Evolutionary conservation across 2,888 invertebrate species (phyloP).

Genomic region (Phytoseiulus persimilis): DNA sequence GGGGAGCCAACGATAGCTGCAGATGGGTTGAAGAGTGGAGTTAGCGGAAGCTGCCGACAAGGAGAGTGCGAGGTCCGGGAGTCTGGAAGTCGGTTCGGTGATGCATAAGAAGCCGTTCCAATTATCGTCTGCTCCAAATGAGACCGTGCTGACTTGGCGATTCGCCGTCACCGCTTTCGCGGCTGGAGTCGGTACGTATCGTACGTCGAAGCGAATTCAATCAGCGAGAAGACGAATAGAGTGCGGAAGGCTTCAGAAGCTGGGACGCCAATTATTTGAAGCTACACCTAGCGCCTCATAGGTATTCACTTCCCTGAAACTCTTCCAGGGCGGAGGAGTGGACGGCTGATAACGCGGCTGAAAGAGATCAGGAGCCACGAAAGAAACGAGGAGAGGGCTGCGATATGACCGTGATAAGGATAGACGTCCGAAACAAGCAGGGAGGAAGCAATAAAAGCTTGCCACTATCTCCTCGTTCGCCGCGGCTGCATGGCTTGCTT

Average conservation of each 20-base stretch:
- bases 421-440: background rate
- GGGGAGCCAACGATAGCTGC: background rate
- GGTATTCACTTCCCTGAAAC: no score
- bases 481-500: background rate
- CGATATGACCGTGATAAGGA: background rate
- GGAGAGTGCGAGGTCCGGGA: background rate
- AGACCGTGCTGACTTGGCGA: background rate
- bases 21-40: background rate
- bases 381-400: background rate
- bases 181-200: background rate
- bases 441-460: background rate
- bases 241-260: background rate
- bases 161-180: background rate
- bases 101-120: background rate
- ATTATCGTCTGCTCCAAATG: background rate
- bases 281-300: background rate
- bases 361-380: background rate
- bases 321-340: no score
- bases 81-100: background rate
- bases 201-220: background rate
- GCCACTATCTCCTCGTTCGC: background rate
- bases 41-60: background rate
- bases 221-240: background rate
- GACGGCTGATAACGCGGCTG: background rate
- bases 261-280: background rate